These are phyloP conservation scores for Saturnia japonica DNA, from an alignment of 2,888 invertebrate species.

Conservation along the genomic window DNA sequence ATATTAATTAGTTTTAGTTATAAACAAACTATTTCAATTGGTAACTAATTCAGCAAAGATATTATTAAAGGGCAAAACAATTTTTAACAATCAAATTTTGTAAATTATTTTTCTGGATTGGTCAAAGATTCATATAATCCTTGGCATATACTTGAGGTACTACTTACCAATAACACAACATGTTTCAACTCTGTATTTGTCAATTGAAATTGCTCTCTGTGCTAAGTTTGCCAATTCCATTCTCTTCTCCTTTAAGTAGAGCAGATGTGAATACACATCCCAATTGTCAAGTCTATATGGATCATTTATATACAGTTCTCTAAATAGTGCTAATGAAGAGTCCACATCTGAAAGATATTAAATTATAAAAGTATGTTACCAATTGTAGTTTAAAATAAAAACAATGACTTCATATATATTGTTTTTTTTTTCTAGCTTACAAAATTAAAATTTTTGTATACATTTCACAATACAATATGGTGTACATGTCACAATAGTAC, in stretches of 20 bases:
- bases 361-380: background rate
- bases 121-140: background rate
- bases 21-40: too few species aligned
- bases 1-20: too few species aligned
- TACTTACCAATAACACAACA: constrained; percentile 95
- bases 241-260: constrained; percentile 96
- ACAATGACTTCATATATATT: background rate
- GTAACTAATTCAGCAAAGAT: too few species aligned
- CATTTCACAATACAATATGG: too few species aligned
- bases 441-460: too few species aligned
- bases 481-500: too few species aligned
- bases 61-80: too few species aligned
- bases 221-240: constrained; percentile 96
- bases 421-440: background rate
- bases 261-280: constrained; percentile 97
- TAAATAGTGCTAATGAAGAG: constrained; percentile 92
- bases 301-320: constrained; percentile 91
- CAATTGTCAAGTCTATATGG: constrained; percentile 97
- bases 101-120: background rate
- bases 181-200: constrained; percentile 98
- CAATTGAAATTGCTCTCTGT: constrained; percentile 95
- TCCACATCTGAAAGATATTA: constrained; percentile 87
- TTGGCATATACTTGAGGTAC: background rate
- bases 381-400: background rate
- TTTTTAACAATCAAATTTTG: background rate